Conservation (phyloP, 2,797 vertebrate genomes). For the Heliangelus exortis region DNA sequence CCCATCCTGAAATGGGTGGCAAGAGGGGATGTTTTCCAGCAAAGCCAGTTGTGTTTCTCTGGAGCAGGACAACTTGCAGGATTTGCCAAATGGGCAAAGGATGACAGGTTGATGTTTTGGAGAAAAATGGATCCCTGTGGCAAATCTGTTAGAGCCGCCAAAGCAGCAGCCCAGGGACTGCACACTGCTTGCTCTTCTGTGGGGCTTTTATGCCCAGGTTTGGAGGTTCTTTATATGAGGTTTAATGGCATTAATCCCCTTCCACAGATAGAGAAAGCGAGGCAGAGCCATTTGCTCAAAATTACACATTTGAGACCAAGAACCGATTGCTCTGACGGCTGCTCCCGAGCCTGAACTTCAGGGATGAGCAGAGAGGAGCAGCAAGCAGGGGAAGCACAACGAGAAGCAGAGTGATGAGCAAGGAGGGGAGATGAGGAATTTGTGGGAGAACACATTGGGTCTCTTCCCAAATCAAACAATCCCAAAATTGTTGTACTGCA, state of each 20-base stretch:
- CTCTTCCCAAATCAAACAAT: not conserved
- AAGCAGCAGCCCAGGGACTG: not conserved
- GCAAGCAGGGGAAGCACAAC: fast-evolving
- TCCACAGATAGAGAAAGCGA: not conserved
- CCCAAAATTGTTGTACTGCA: not conserved
- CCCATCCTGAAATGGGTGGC: conserved; percentile 2
- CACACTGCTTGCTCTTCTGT: not conserved
- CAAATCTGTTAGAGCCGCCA: not conserved
- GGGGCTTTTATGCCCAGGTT: not conserved
- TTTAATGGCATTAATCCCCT: conserved; percentile 8
- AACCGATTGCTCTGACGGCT: not conserved
- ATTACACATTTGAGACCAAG: not conserved
- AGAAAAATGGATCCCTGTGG: not conserved
- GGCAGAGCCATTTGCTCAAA: conserved; percentile 1
- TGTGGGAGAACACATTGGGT: not conserved
- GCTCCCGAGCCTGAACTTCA: not conserved
- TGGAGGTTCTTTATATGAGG: not conserved
- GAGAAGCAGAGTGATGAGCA: fast-evolving
- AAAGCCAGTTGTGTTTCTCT: not conserved
- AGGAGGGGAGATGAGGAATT: not conserved
- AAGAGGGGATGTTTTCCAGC: not conserved
- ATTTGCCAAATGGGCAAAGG: not conserved
- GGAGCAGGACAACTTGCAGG: conserved; percentile 23
- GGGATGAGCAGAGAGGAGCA: not conserved
- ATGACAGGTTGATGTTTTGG: not conserved